Evolutionary conservation across 2,797 vertebrate genomes (phyloP).

Genomic region (Cygnus olor): DNA sequence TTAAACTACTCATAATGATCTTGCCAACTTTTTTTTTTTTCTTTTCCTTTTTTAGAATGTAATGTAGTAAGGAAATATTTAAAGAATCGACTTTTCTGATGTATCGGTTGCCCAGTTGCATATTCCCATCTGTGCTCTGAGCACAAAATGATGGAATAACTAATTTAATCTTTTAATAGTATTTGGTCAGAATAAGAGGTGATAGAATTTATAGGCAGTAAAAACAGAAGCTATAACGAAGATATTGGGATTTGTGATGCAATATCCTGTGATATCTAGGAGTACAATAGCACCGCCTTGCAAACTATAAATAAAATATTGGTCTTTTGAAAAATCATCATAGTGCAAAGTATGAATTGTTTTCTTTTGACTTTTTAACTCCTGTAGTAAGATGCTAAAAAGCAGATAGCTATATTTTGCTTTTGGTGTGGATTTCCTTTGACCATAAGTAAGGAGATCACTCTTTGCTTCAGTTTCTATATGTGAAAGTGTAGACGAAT

Average conservation of each 20-base stretch:
- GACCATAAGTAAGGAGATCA: not conserved
- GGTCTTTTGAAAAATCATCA: not conserved
- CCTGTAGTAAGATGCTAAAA: not conserved
- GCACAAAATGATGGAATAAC: not conserved
- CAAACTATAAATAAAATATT: not conserved
- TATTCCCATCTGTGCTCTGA: not conserved
- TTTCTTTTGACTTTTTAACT: not conserved
- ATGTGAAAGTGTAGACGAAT: not conserved
- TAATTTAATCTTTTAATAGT: conserved; percentile 25
- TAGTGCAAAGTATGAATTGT: not conserved
- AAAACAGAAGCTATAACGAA: not conserved
- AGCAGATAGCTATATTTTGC: not conserved
- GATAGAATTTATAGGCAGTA: not conserved
- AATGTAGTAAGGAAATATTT: not conserved
- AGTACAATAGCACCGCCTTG: not conserved
- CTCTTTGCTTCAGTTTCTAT: not conserved
- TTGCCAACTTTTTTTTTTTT: not conserved
- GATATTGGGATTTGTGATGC: not conserved
- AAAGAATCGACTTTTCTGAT: not conserved
- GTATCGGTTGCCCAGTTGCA: not conserved
- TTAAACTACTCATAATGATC: conserved; percentile 7
- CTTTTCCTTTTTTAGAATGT: not conserved
- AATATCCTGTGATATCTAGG: not conserved
- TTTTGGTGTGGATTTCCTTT: not conserved
- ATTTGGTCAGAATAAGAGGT: not conserved